These are phyloP conservation scores for Triops cancriformis DNA, from an alignment of 1,140 invertebrate species.

Conservation along the genomic window DNA sequence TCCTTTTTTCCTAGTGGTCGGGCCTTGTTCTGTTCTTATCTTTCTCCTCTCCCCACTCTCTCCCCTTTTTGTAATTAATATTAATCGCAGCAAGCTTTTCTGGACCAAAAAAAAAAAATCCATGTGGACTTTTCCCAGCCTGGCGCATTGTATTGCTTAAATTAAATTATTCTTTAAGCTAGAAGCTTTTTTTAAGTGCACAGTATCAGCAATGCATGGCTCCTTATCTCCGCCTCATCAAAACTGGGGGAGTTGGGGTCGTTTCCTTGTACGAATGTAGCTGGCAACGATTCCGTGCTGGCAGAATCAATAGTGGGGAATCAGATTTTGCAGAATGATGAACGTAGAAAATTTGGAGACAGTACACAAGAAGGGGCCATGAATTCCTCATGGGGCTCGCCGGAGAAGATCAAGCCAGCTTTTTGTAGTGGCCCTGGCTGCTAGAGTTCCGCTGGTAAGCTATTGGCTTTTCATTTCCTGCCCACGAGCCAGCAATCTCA, in stretches of 20 bases:
- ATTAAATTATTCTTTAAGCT: background rate
- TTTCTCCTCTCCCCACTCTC: background rate
- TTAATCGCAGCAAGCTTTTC: background rate
- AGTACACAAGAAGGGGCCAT: background rate
- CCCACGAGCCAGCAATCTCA: background rate
- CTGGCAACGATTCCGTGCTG: background rate
- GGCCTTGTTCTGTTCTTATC: background rate
- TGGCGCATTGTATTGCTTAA: background rate
- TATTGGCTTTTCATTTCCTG: conserved; percentile 9
- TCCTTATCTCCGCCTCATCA: background rate
- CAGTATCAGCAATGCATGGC: too few relatives aligned
- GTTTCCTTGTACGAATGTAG: background rate
- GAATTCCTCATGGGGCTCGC: background rate
- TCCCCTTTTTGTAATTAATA: background rate
- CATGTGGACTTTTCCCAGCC: background rate
- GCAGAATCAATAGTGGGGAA: background rate
- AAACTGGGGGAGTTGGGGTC: background rate
- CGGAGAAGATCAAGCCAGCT: background rate
- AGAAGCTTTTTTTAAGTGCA: background rate
- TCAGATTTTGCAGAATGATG: background rate
- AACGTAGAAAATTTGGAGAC: background rate
- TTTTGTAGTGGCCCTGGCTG: background rate
- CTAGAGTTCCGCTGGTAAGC: background rate
- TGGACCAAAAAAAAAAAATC: background rate
- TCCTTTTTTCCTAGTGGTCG: background rate